Conservation (phyloP, 2,113 vertebrate species). For the Daubentonia madagascariensis region DNA sequence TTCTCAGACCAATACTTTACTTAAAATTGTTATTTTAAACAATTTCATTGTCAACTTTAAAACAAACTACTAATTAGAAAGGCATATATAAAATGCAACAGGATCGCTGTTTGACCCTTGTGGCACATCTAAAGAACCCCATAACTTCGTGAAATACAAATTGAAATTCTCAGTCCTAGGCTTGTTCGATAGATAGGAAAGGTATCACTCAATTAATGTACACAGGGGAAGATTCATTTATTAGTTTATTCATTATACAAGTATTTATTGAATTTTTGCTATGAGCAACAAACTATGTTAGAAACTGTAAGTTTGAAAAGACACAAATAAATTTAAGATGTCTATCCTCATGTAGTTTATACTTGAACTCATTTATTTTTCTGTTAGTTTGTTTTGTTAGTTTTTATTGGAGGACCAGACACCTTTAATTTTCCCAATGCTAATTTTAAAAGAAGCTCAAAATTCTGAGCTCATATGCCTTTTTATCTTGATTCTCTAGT, state of each 20-base stretch:
- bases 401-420: not conserved
- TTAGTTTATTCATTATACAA: not conserved
- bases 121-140: not conserved
- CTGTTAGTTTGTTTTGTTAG: not conserved
- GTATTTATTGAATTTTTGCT: not conserved
- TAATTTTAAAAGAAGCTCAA: not conserved
- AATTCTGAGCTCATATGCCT: not conserved
- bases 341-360: not conserved
- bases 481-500: not conserved
- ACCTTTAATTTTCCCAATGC: not conserved
- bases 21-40: not conserved
- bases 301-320: not conserved
- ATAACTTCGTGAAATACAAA: not conserved
- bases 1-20: not conserved
- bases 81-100: not conserved
- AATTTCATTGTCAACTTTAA: slow-evolving; percentile 17
- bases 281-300: not conserved
- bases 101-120: not conserved
- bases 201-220: not conserved
- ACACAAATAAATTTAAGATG: not conserved
- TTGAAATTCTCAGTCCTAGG: not conserved
- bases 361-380: not conserved
- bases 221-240: not conserved
- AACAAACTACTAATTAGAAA: not conserved
- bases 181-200: not conserved